Conservation (phyloP, 1,140 invertebrate species). For the Procambarus clarkii region DNA sequence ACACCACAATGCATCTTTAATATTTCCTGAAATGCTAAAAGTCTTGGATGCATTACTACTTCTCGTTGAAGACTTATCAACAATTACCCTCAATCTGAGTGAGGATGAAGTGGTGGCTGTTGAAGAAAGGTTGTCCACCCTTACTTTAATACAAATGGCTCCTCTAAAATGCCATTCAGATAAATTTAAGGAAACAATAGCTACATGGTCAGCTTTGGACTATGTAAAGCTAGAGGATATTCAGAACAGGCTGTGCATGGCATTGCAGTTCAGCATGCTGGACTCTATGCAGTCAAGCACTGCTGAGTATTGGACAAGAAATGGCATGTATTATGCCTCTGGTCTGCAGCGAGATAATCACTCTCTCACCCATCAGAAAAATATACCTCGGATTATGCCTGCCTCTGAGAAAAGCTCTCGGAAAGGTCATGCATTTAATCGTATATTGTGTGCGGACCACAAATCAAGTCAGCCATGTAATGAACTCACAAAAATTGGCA, state of each 20-base stretch:
- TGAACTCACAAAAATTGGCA: constrained; percentile 22
- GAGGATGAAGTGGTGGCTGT: constrained; percentile 64
- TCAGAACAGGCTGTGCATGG: constrained; percentile 55
- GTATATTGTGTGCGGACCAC: background rate
- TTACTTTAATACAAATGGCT: constrained; percentile 48
- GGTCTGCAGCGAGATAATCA: constrained; percentile 12
- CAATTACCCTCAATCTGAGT: constrained; percentile 50
- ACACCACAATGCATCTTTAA: constrained; percentile 54
- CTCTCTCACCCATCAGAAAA: constrained; percentile 1
- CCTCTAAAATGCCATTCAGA: constrained; percentile 36
- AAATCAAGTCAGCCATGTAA: background rate
- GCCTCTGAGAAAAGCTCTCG: background rate
- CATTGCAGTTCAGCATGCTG: constrained; percentile 46
- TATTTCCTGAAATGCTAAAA: constrained; percentile 67
- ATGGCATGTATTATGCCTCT: constrained; percentile 14
- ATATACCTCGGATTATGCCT: constrained; percentile 39
- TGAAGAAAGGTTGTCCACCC: constrained; percentile 52
- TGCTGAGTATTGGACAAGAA: constrained; percentile 38
- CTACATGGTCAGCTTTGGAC: constrained; percentile 52
- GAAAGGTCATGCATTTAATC: background rate
- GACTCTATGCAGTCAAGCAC: constrained; percentile 47
- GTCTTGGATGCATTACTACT: constrained; percentile 65
- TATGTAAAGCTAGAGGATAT: constrained; percentile 54
- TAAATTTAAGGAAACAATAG: constrained; percentile 42
- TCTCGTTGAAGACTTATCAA: constrained; percentile 46